A percentile compares a stretch with the other conserved stretches of the same genome.
These are phyloP conservation scores for human (Homo sapiens) DNA, from an alignment of 2,113 vertebrate genomes.

Conservation along the genomic window GRCh38 chr7:134287501-134288000, in stretches of 20 bases:
- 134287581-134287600: neutral
- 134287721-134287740: constrained; percentile 58
- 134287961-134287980: too few relatives aligned
- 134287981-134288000: too few relatives aligned
- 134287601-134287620: neutral
- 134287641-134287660: neutral
- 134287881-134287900: neutral
- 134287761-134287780: constrained; percentile 51
- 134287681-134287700: neutral
- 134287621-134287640: neutral
- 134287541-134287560: neutral
- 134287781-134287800: constrained; percentile 32
- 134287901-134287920: neutral
- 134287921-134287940: too few relatives aligned
- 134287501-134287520: neutral
- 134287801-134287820: constrained; percentile 31
- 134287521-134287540: neutral
- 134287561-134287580: neutral
- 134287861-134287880: neutral
- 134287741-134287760: constrained; percentile 42
- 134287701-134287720: constrained; percentile 38
- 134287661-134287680: neutral
- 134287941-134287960: too few relatives aligned
- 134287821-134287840: neutral
- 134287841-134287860: neutral